phyloP scores from a whole-genome alignment of 1,140 invertebrate genomes.

The Ceratina japonica region DNA sequence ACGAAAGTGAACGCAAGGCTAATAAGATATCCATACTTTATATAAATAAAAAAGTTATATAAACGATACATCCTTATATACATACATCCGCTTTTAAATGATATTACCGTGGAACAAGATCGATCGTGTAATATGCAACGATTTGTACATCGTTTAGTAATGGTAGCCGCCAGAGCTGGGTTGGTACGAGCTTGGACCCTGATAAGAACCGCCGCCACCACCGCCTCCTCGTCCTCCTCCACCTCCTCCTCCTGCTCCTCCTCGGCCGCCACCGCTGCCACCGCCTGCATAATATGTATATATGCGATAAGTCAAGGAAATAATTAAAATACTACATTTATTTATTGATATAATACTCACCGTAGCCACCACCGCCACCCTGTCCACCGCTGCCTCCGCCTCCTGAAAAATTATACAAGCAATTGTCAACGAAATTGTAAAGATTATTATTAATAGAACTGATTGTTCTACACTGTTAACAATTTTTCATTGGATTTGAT shows the following conservation, averaged over 20 bases:
- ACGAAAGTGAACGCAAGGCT: background rate
- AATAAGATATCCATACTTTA: slow-evolving; percentile 38
- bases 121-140: slow-evolving; percentile 44
- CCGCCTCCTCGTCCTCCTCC: slow-evolving; percentile 26
- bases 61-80: slow-evolving; percentile 65
- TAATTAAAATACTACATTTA: too few species aligned
- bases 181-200: slow-evolving; percentile 68
- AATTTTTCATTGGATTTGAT: too few species aligned
- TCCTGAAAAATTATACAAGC: too few species aligned
- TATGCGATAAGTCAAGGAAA: too few species aligned
- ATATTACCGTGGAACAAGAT: slow-evolving; percentile 40
- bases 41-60: slow-evolving; percentile 58
- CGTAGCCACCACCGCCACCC: slow-evolving; percentile 17
- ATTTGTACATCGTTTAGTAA: slow-evolving; percentile 53
- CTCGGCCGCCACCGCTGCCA: too few species aligned
- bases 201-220: slow-evolving; percentile 48
- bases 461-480: too few species aligned
- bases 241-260: slow-evolving; percentile 4
- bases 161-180: slow-evolving; percentile 63
- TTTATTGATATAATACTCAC: too few species aligned
- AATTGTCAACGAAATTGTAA: too few species aligned
- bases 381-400: background rate
- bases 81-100: slow-evolving; percentile 54
- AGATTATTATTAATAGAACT: background rate
- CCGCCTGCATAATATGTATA: too few species aligned